Base-by-base conservation (phyloP, 2,113 vertebrate species). In the Camelus dromedarius region DNA sequence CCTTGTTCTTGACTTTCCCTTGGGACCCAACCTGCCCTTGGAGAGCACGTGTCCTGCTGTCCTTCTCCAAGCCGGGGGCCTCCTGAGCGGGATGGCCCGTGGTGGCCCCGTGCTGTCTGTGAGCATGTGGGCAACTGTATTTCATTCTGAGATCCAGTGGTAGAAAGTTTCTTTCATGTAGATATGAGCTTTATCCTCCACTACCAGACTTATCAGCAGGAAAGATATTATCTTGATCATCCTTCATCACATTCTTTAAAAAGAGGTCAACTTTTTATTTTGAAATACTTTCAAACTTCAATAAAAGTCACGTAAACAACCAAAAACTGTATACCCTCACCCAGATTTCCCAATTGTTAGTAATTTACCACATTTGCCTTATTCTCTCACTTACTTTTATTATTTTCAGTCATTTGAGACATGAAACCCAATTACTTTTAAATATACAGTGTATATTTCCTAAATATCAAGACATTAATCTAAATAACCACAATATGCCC, bases 321-420 rank as follows among this genome's bases (percentile, higher is more conserved):
- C 7, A 79, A 80, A n/a, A 70, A 13, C 13, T 77, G n/a, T 52
- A 62, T 28, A n/a, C 16, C n/a, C 46, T 91, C 5, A 46, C 8
- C 12, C 60, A 81, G 60, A 73, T 35, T 64, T 20, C 24, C 18
- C 69, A 52, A 8, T 22, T 90, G 60, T 66, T 83, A 69, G 35
- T 69, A 69, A 64, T 77, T n/a, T 69, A 42, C 30, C 19, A 62
- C 30, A 54, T 52, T 76, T 42, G 10, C 52, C 15, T 77, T 82
- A 72, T 83, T 84, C 48, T 83, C 24, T 72, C 13, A 52, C 15
- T 89, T 90, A 72, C 35, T 79, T 79, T 56, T 22, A 69, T 54
- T 72, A 76, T 82, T 91, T 93, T 77, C 19, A 81, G 56, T 38
- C 20, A 66, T 58, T 77, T 94, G 73, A 86, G 42, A 80, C 22